A percentile compares a stretch with the other conserved stretches of the same genome.
These are phyloP conservation scores for Neocrepidodera transversa DNA, from an alignment of 2,888 invertebrate genomes.

Conservation along the genomic window DNA sequence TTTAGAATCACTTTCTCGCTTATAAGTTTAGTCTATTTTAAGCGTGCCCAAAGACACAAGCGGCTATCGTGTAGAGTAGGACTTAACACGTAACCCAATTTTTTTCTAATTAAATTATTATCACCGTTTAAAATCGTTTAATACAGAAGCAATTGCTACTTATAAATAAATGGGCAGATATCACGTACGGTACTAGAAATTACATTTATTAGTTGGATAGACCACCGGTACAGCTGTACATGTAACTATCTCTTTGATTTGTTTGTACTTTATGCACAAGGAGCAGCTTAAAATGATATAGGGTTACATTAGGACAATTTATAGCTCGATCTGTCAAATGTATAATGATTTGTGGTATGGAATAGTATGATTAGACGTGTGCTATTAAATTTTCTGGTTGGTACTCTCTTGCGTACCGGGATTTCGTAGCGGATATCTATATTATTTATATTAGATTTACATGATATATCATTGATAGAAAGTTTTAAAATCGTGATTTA, in stretches of 20 bases:
- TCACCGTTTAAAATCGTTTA: constrained; percentile 7
- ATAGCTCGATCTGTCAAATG: constrained; percentile 25
- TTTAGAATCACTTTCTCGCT: no score
- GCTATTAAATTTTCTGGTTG: constrained; percentile 21
- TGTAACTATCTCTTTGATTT: constrained; percentile 32
- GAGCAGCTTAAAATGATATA: constrained; percentile 36
- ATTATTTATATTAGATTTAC: constrained; percentile 18
- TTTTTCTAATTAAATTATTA: constrained; percentile 11
- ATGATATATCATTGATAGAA: neutral
- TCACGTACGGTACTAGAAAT: constrained; percentile 27
- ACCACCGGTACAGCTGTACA: constrained; percentile 30
- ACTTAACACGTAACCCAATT: constrained; percentile 9
- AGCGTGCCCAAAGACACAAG: neutral
- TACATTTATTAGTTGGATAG: constrained; percentile 28
- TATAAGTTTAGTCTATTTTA: no score
- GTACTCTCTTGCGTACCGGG: neutral
- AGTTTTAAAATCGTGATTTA: neutral
- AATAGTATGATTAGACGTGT: constrained; percentile 17
- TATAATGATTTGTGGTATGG: constrained; percentile 23
- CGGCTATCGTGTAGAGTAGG: neutral
- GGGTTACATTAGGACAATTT: constrained; percentile 32
- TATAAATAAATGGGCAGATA: constrained; percentile 22
- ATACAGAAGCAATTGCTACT: constrained; percentile 8
- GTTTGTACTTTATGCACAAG: constrained; percentile 23
- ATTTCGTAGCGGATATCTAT: constrained; percentile 1